These are phyloP conservation scores for Cephus pygmeus DNA, from an alignment of 2,888 invertebrate genomes.

Conservation along the genomic window DNA sequence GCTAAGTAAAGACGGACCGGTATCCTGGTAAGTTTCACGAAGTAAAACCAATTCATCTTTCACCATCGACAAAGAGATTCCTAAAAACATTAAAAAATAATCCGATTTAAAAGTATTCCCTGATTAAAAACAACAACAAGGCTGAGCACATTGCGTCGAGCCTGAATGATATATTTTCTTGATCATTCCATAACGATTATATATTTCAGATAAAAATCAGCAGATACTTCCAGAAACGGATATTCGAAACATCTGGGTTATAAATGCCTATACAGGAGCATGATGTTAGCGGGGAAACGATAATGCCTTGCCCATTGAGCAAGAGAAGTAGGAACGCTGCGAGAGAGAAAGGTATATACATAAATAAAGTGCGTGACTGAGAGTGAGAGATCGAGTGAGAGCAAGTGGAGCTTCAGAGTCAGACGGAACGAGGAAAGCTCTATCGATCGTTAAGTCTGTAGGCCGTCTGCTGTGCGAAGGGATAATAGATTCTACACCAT, in stretches of 20 bases:
- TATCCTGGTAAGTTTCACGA: background rate
- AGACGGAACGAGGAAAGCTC: slow-evolving; percentile 45
- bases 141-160: background rate
- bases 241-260: slow-evolving; percentile 15
- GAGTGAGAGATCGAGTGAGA: slow-evolving; percentile 7
- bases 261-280: slow-evolving; percentile 5
- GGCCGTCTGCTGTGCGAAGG: slow-evolving; percentile 45
- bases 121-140: slow-evolving; percentile 21
- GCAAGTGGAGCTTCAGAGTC: slow-evolving; percentile 4
- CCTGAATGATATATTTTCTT: slow-evolving; percentile 2
- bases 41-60: background rate
- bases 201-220: background rate
- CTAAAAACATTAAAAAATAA: background rate
- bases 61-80: background rate
- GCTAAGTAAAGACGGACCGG: background rate
- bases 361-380: slow-evolving; percentile 11
- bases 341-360: background rate
- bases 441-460: slow-evolving; percentile 58
- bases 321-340: slow-evolving; percentile 23
- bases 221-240: background rate
- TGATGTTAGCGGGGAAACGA: slow-evolving; percentile 12
- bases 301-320: slow-evolving; percentile 28
- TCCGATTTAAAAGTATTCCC: background rate
- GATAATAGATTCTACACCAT: background rate
- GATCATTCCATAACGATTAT: background rate